phyloP scores from a whole-genome alignment of 2,888 invertebrate species.

The Eilema caniola region DNA sequence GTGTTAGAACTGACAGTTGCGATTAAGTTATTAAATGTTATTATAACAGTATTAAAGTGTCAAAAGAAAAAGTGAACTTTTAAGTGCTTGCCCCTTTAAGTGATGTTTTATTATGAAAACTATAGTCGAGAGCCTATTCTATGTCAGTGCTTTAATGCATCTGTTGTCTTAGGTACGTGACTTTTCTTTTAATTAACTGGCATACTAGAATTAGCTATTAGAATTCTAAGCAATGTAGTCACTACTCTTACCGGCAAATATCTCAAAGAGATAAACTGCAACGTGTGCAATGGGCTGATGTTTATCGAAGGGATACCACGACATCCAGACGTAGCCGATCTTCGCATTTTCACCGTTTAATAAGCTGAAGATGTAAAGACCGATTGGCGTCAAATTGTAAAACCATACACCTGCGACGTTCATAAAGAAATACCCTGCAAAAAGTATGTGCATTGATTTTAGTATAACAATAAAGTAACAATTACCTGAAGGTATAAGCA shows the following conservation, averaged over 20 bases:
- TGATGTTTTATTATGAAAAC: not conserved
- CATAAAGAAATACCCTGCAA: slow-evolving; percentile 72
- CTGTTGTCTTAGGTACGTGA: slow-evolving; percentile 10
- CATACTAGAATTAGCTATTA: not conserved
- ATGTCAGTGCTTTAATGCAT: slow-evolving; percentile 5
- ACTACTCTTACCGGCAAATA: slow-evolving; percentile 70
- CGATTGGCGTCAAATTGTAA: slow-evolving; percentile 77
- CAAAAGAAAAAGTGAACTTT: slow-evolving; percentile 14
- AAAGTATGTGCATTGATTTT: not conserved
- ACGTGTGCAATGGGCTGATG: slow-evolving; percentile 68
- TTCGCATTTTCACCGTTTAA: slow-evolving; percentile 60
- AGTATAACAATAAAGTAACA: not conserved
- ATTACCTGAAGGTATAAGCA: not conserved
- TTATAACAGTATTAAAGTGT: slow-evolving; percentile 29
- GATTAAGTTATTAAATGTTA: slow-evolving; percentile 51
- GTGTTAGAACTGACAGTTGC: slow-evolving; percentile 22
- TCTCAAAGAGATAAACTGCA: slow-evolving; percentile 77
- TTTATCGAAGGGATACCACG: slow-evolving; percentile 83
- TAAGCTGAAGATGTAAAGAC: slow-evolving; percentile 64
- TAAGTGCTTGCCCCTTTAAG: slow-evolving; percentile 2
- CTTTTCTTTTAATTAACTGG: not conserved
- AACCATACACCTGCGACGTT: slow-evolving; percentile 77
- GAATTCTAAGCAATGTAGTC: slow-evolving; percentile 8
- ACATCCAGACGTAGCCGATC: slow-evolving; percentile 77
- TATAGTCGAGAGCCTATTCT: slow-evolving; percentile 2